A percentile compares a stretch with the other conserved stretches of the same genome.
Evolutionary conservation across 2,797 vertebrate genomes (phyloP).

Genomic region (Spinus pinus): DNA sequence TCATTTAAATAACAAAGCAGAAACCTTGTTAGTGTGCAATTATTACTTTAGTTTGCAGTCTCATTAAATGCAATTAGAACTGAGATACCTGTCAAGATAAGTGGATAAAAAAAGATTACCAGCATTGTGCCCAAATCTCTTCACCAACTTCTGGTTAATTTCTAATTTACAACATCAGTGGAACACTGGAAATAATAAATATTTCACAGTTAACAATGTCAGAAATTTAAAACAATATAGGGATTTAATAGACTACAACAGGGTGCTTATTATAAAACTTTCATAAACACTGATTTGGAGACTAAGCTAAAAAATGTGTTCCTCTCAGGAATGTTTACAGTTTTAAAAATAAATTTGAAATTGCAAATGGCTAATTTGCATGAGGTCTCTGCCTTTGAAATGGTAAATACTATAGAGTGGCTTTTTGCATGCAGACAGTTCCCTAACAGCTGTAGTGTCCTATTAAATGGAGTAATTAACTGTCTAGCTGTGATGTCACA

Average conservation of each 20-base stretch:
- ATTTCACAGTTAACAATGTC: not conserved
- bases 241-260: not conserved
- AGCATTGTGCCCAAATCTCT: not conserved
- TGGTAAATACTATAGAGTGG: not conserved
- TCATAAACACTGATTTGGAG: not conserved
- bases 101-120: not conserved
- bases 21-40: not conserved
- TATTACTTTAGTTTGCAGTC: not conserved
- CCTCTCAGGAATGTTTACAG: not conserved
- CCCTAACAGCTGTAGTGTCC: not conserved
- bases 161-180: not conserved
- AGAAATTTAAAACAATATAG: not conserved
- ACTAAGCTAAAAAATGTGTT: not conserved
- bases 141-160: not conserved
- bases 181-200: not conserved
- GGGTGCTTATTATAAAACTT: not conserved
- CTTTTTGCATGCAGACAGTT: not conserved
- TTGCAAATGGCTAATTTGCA: not conserved
- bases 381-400: conserved; percentile 10
- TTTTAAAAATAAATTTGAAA: not conserved
- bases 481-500: conserved; percentile 27
- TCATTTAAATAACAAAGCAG: not conserved
- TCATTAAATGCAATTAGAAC: conserved; percentile 8
- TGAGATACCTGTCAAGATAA: conserved; percentile 15
- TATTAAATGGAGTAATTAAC: conserved; percentile 18